phyloP scores from a whole-genome alignment of 2,888 invertebrate genomes.

The Coelinius sp. region DNA sequence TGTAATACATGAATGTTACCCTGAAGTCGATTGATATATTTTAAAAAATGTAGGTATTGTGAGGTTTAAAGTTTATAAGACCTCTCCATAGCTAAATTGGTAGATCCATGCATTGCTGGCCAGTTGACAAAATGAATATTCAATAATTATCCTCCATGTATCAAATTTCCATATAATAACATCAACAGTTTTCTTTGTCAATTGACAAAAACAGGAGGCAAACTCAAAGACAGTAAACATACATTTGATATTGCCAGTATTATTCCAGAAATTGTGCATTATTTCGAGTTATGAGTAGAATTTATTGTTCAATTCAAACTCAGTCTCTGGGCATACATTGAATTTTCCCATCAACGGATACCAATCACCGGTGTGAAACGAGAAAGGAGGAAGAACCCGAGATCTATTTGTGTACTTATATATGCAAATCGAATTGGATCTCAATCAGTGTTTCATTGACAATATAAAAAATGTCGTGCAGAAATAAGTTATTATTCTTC shows the following conservation, averaged over 20 bases:
- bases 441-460: background rate
- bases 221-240: background rate
- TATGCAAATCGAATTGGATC: background rate
- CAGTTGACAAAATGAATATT: background rate
- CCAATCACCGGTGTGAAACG: background rate
- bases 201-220: background rate
- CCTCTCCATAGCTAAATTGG: too few relatives aligned
- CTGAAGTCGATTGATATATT: too few relatives aligned
- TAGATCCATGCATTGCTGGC: too few relatives aligned
- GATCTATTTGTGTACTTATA: background rate
- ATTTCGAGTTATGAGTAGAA: background rate
- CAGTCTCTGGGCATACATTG: background rate
- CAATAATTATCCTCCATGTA: background rate
- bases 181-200: too few relatives aligned
- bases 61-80: too few relatives aligned
- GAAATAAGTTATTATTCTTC: background rate
- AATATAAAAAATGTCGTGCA: background rate
- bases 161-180: too few relatives aligned
- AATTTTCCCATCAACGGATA: background rate
- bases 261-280: background rate
- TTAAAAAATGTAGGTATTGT: too few relatives aligned
- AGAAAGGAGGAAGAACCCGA: background rate
- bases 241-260: too few relatives aligned
- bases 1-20: too few relatives aligned
- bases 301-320: background rate